Evolutionary conservation across 2,113 vertebrate genomes (phyloP), one percentile per base, ranked within the genome.

Genomic region (Kryptolebias marmoratus): DNA sequence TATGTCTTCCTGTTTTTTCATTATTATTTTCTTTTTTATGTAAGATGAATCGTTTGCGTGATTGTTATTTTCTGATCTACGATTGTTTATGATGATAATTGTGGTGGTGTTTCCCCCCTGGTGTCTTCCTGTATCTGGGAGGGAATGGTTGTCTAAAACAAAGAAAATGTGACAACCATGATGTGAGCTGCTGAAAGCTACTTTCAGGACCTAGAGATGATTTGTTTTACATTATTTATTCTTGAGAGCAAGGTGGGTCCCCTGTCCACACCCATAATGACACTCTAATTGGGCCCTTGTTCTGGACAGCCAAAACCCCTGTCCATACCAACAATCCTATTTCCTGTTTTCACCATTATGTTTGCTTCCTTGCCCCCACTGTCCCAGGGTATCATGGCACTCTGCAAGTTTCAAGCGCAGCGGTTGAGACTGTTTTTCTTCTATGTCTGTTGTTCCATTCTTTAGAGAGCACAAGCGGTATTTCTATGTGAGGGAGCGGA

Each of bases 401-500:
- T 78, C 65, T 79, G 22, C 61, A 68, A 84, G 88, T 88, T 83
- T 64, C 44, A 31, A 75, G 88, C 45, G 61, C 71, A 49, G 76
- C 27, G 45, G 22, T 75, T 94, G 86, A 95, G 85, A 93, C 85
- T 77, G 52, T 75, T 79, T 62, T 64, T 81, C 31, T 79, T 89
- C 77, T 93, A 94, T 98, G 92, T 98, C 94, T 99, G 92, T 99
- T 96, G 92, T 96, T 93, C 96, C 96, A 94, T 95, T 92, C 91
- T 97, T 90, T 96, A 99, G 98, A 97, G 97, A 99, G 93, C 97
- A 99, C 96, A 98, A 96, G 92, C 96, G 97, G 66, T 99, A 99
- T 96, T 99, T 99, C 95, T 99, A 99, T 95, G 95, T 98, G 95
- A 97, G 98, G 83, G 97, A 98, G 88, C 96, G 94, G 89, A 96